Percentiles rank a stretch among this genome's conserved stretches.
These are phyloP conservation scores for Xenopus petersii DNA, from an alignment of 2,797 vertebrate genomes.

Conservation along the genomic window DNA sequence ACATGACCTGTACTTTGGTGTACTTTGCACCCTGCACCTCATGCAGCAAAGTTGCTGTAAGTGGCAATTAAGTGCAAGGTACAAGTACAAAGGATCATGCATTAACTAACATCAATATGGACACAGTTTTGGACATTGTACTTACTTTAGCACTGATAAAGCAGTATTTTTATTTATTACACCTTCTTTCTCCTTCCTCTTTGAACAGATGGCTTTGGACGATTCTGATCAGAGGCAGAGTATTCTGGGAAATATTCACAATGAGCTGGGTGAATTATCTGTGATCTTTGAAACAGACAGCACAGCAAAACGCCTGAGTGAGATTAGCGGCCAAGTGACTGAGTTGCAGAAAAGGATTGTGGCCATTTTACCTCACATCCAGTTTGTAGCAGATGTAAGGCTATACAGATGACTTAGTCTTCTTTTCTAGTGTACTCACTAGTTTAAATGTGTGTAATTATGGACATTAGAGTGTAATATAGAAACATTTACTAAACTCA, in stretches of 20 bases:
- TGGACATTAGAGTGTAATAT: no score
- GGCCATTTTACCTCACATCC: constrained; percentile 74
- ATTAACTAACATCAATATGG: no score
- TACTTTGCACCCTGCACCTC: no score
- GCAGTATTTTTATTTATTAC: background rate
- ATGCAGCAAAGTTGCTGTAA: no score
- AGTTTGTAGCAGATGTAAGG: constrained; percentile 81
- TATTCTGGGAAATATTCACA: constrained; percentile 69
- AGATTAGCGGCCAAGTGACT: constrained; percentile 69
- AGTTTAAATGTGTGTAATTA: no score
- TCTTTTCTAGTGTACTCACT: no score
- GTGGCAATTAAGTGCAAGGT: no score
- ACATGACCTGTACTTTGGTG: no score
- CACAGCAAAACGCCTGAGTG: constrained; percentile 64
- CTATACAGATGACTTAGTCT: background rate
- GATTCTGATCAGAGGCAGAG: constrained; percentile 83
- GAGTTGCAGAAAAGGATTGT: constrained; percentile 75
- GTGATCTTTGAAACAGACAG: constrained; percentile 70
- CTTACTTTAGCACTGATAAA: no score
- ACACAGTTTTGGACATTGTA: no score
- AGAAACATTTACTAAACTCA: no score
- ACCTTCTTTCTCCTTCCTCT: background rate
- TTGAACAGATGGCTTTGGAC: constrained; percentile 78
- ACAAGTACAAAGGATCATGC: no score
- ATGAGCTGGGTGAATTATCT: constrained; percentile 76